phyloP scores from a whole-genome alignment of 2,113 vertebrate genomes.

The Campylomormyrus tamandua region DNA sequence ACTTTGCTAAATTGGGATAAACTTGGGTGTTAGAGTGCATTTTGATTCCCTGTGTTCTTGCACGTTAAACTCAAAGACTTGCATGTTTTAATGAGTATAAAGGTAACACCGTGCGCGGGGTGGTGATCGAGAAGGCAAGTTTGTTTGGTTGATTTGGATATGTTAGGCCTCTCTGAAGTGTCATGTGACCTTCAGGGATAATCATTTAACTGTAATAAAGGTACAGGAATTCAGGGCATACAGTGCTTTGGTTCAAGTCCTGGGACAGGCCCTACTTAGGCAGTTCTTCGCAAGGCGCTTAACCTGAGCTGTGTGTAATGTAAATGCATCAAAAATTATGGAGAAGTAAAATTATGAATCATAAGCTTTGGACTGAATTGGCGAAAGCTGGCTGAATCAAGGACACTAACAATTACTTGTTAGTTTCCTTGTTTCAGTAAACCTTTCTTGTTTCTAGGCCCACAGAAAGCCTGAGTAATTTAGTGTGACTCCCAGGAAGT shows the following conservation, averaged over 20 bases:
- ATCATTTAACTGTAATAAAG: neutral
- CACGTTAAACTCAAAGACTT: neutral
- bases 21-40: neutral
- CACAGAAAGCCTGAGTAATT: conserved; percentile 70
- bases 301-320: neutral
- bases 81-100: neutral
- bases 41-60: neutral
- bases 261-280: neutral
- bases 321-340: neutral
- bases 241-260: neutral
- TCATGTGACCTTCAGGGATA: neutral
- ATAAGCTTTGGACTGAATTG: neutral
- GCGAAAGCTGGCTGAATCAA: neutral
- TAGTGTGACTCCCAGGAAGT: conserved; percentile 74
- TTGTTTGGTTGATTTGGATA: neutral
- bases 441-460: conserved; percentile 62
- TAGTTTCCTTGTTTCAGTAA: neutral
- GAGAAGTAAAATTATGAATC: neutral
- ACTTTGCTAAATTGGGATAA: neutral
- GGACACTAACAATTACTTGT: neutral
- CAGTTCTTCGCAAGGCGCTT: neutral
- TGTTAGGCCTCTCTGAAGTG: neutral
- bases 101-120: neutral
- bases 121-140: neutral
- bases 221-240: neutral